Evolutionary conservation across 2,113 vertebrate species (phyloP).

Genomic region (Apodemus sylvaticus): DNA sequence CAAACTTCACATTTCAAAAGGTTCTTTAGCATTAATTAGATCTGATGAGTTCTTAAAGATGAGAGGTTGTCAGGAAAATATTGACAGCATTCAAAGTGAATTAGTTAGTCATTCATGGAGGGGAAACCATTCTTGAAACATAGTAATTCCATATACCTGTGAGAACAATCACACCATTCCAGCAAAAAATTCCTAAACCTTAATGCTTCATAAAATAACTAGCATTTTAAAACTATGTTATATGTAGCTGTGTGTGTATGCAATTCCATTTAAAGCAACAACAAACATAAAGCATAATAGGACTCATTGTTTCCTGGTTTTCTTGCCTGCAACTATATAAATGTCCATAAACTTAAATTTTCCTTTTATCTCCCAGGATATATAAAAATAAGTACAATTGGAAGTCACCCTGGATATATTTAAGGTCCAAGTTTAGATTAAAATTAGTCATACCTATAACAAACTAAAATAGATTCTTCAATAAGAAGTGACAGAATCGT

Average conservation of each 20-base stretch:
- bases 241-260: background rate
- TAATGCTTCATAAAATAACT: background rate
- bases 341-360: background rate
- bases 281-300: background rate
- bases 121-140: background rate
- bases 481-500: background rate
- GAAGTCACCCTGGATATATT: background rate
- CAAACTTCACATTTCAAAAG: background rate
- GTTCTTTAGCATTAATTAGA: background rate
- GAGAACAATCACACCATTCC: background rate
- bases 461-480: background rate
- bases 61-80: background rate
- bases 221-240: background rate
- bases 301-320: background rate
- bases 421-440: background rate
- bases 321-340: background rate
- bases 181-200: background rate
- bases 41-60: background rate
- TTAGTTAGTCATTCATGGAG: background rate
- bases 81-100: background rate
- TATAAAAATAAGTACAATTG: background rate
- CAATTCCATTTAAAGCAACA: background rate
- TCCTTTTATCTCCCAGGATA: background rate
- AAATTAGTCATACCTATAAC: background rate
- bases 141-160: background rate